Evolutionary conservation across 2,888 invertebrate species (phyloP).

Genomic region (Allygus modestus): DNA sequence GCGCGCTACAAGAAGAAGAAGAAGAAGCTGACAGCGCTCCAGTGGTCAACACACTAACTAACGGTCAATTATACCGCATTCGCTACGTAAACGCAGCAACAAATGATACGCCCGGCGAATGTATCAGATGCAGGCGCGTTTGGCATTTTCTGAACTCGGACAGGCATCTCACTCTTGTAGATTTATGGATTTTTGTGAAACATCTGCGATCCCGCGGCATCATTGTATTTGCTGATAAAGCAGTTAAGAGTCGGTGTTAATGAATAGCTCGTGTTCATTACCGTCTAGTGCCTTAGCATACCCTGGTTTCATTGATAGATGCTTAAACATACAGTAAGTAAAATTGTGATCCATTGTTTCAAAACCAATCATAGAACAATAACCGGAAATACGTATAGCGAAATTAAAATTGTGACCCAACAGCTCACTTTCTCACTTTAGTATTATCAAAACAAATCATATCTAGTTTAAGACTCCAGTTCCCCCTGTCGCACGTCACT

Average conservation of each 20-base stretch:
- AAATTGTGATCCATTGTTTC: no score
- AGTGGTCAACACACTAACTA: slow-evolving; percentile 60
- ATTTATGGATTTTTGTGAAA: slow-evolving; percentile 15
- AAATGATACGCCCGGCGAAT: slow-evolving; percentile 56
- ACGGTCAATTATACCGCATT: slow-evolving; percentile 60
- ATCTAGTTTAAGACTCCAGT: no score
- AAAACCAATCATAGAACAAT: no score
- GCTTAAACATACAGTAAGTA: no score
- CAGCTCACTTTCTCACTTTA: no score
- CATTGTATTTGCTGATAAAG: not conserved
- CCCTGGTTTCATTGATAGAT: no score
- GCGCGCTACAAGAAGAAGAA: slow-evolving; percentile 58
- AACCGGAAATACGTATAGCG: no score
- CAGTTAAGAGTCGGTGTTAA: not conserved
- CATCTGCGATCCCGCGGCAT: not conserved
- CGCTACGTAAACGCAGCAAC: slow-evolving; percentile 53
- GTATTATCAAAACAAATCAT: no score
- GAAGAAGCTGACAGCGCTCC: slow-evolving; percentile 61
- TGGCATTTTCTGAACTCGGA: not conserved
- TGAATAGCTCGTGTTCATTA: not conserved
- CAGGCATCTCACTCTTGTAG: not conserved
- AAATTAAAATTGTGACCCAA: no score
- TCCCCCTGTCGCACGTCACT: no score
- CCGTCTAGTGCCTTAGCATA: no score
- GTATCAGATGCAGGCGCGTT: slow-evolving; percentile 32